Percentiles rank a stretch among this genome's conserved stretches.
phyloP scores from a whole-genome alignment of 1,140 invertebrate species.

The Adoxophyes honmai region DNA sequence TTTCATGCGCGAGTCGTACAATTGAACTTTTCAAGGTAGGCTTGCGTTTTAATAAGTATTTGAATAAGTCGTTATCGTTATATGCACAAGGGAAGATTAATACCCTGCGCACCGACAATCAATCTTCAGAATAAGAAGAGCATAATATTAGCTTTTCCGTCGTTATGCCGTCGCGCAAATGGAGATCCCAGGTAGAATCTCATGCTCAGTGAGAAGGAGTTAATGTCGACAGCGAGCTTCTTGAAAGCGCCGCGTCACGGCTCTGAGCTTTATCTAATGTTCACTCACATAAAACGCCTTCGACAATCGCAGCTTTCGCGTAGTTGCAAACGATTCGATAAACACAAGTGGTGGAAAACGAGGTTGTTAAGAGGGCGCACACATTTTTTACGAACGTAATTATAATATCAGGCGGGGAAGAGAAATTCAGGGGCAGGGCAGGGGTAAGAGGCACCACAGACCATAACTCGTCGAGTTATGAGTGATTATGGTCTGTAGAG shows the following conservation, averaged over 20 bases:
- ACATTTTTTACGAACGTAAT: no score
- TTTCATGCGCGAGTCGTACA: no score
- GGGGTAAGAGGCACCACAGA: no score
- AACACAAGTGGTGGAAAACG: not conserved
- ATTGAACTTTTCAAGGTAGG: no score
- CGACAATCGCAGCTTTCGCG: not conserved
- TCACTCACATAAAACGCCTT: not conserved
- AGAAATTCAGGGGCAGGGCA: no score
- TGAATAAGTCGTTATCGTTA: not conserved
- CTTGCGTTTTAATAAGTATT: not conserved
- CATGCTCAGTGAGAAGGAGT: constrained; percentile 8
- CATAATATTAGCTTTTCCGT: constrained; percentile 9
- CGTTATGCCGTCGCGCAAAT: not conserved
- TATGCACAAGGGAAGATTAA: not conserved
- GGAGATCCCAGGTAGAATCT: constrained; percentile 12
- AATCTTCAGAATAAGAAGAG: constrained; percentile 2
- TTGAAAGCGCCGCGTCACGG: not conserved
- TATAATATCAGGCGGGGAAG: no score
- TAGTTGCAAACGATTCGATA: not conserved
- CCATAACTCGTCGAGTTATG: no score
- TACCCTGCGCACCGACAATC: not conserved
- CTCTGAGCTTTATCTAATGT: not conserved
- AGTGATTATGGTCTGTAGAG: no score
- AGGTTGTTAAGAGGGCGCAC: no score
- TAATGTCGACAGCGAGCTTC: constrained; percentile 2